These are phyloP conservation scores for Melanotaenia duboulayi DNA, from an alignment of 2,113 vertebrate species.

Conservation along the genomic window DNA sequence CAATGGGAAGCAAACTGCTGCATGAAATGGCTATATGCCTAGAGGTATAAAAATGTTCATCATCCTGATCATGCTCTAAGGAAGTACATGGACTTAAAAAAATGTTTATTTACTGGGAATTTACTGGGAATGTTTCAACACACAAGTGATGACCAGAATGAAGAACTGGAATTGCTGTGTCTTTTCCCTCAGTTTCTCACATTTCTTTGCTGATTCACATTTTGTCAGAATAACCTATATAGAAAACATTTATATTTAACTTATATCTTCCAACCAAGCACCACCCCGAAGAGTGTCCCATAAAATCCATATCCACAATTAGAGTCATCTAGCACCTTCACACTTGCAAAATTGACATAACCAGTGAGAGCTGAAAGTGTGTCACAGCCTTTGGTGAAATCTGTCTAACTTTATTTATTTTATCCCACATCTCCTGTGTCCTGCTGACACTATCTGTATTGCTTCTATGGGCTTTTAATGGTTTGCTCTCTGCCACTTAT, in stretches of 20 bases:
- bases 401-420: slow-evolving; percentile 64
- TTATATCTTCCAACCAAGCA: slow-evolving; percentile 44
- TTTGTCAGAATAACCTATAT: neutral
- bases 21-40: too few relatives aligned
- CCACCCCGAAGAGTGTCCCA: slow-evolving; percentile 76
- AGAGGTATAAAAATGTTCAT: too few relatives aligned
- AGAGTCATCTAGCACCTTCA: slow-evolving; percentile 87
- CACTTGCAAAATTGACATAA: slow-evolving; percentile 85
- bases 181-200: neutral
- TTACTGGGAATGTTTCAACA: neutral
- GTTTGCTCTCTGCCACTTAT: slow-evolving; percentile 87
- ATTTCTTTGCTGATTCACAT: too few relatives aligned
- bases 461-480: slow-evolving; percentile 97
- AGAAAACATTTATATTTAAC: slow-evolving; percentile 8
- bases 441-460: slow-evolving; percentile 89
- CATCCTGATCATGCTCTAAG: too few relatives aligned
- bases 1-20: too few relatives aligned
- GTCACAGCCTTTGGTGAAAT: neutral
- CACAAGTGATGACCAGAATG: too few relatives aligned
- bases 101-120: neutral
- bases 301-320: slow-evolving; percentile 86
- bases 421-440: slow-evolving; percentile 68
- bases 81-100: too few relatives aligned
- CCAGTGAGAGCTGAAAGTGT: slow-evolving; percentile 63
- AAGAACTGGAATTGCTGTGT: neutral